Evolutionary conservation across 2,888 invertebrate genomes (phyloP).

Genomic region (Conchocele bisecta): DNA sequence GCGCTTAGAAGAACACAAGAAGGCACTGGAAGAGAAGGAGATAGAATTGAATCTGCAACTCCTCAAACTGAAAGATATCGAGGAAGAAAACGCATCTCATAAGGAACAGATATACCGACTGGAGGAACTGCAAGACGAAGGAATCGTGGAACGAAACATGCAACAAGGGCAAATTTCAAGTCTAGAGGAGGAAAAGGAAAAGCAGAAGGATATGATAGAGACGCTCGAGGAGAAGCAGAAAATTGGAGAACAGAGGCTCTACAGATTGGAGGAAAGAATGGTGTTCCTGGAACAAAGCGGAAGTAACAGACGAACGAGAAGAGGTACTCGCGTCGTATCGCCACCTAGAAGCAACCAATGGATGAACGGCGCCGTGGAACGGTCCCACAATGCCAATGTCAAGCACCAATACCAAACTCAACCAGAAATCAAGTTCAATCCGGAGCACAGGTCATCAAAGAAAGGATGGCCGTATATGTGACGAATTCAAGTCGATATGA

Average conservation of each 20-base stretch:
- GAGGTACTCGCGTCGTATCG: slow-evolving; percentile 50
- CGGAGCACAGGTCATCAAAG: too few species aligned
- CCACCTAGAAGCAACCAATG: slow-evolving; percentile 52
- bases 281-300: slow-evolving; percentile 47
- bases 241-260: slow-evolving; percentile 59
- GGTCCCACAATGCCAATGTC: slow-evolving; percentile 64
- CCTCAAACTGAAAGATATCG: slow-evolving; percentile 59
- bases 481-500: too few species aligned
- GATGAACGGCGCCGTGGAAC: slow-evolving; percentile 64
- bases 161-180: slow-evolving; percentile 63
- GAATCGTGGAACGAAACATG: slow-evolving; percentile 56
- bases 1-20: slow-evolving; percentile 60
- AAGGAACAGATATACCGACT: slow-evolving; percentile 58
- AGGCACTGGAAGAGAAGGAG: slow-evolving; percentile 63
- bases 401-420: slow-evolving; percentile 59
- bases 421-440: slow-evolving; percentile 30
- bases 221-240: slow-evolving; percentile 63
- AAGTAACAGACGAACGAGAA: slow-evolving; percentile 25
- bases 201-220: slow-evolving; percentile 59
- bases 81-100: slow-evolving; percentile 62
- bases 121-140: slow-evolving; percentile 63
- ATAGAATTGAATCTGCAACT: slow-evolving; percentile 64
- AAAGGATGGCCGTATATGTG: too few species aligned
- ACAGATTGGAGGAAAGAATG: slow-evolving; percentile 60
- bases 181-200: slow-evolving; percentile 59